These are phyloP conservation scores for Patella pellucida DNA, from an alignment of 2,888 invertebrate species.

Conservation along the genomic window DNA sequence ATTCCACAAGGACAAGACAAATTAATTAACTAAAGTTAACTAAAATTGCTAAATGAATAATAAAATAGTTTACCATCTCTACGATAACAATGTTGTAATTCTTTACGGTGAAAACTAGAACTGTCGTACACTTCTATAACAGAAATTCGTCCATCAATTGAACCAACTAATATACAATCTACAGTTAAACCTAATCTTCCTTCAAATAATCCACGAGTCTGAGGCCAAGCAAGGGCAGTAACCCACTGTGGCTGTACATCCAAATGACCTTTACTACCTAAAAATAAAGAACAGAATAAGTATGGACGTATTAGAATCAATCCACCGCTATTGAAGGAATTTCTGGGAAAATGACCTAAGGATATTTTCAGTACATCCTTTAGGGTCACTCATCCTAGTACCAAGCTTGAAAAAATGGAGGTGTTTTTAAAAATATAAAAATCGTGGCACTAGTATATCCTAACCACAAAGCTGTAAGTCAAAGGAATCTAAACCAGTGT, in stretches of 20 bases:
- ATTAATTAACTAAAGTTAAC: not conserved
- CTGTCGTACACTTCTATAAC: conserved; percentile 63
- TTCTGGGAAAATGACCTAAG: no score
- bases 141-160: conserved; percentile 74
- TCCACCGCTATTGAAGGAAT: no score
- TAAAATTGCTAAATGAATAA: conserved; percentile 1
- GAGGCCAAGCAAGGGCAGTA: conserved; percentile 74
- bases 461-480: not conserved
- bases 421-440: no score
- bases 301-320: no score
- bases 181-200: conserved; percentile 60
- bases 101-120: conserved; percentile 55
- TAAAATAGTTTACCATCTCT: conserved; percentile 46
- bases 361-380: no score
- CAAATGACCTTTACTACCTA: conserved; percentile 73
- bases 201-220: conserved; percentile 60
- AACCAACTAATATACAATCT: conserved; percentile 74
- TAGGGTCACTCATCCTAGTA: no score
- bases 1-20: no score
- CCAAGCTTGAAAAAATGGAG: no score
- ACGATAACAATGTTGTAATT: conserved; percentile 63
- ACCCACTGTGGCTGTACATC: conserved; percentile 65
- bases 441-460: no score
- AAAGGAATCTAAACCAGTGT: no score
- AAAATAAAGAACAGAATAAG: conserved; percentile 29